Conservation (phyloP, 2,888 invertebrate species). For the Dynastes grantii region DNA sequence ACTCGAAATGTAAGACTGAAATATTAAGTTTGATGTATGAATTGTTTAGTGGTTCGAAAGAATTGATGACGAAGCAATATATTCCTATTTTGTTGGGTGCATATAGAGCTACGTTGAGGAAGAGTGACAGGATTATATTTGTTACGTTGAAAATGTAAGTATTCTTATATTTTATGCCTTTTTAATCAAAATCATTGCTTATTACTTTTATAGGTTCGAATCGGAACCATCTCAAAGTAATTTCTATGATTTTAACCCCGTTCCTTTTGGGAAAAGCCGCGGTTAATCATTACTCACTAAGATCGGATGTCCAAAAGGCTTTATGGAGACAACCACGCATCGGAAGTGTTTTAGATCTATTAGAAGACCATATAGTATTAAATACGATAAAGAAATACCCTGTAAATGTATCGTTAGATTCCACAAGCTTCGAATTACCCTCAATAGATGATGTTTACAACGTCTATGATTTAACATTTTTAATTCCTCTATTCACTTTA, state of each 20-base stretch:
- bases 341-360: slow-evolving; percentile 81
- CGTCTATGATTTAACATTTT: slow-evolving; percentile 88
- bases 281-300: slow-evolving; percentile 82
- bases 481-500: slow-evolving; percentile 84
- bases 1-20: slow-evolving; percentile 74
- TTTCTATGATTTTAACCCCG: slow-evolving; percentile 76
- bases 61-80: slow-evolving; percentile 79
- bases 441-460: slow-evolving; percentile 59
- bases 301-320: slow-evolving; percentile 74
- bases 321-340: slow-evolving; percentile 82
- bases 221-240: slow-evolving; percentile 61
- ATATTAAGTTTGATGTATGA: slow-evolving; percentile 78
- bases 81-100: slow-evolving; percentile 85
- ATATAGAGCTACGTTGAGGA: slow-evolving; percentile 82
- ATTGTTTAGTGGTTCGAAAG: slow-evolving; percentile 77
- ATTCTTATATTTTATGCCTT: slow-evolving; percentile 64
- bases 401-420: slow-evolving; percentile 57
- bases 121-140: slow-evolving; percentile 81
- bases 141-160: slow-evolving; percentile 80
- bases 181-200: neutral
- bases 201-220: slow-evolving; percentile 63
- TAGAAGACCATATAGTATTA: slow-evolving; percentile 77
- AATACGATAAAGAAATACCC: slow-evolving; percentile 83
- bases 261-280: slow-evolving; percentile 90
- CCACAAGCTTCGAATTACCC: slow-evolving; percentile 63